These are phyloP conservation scores for Arge pagana DNA, from an alignment of 2,888 invertebrate species.

Conservation along the genomic window DNA sequence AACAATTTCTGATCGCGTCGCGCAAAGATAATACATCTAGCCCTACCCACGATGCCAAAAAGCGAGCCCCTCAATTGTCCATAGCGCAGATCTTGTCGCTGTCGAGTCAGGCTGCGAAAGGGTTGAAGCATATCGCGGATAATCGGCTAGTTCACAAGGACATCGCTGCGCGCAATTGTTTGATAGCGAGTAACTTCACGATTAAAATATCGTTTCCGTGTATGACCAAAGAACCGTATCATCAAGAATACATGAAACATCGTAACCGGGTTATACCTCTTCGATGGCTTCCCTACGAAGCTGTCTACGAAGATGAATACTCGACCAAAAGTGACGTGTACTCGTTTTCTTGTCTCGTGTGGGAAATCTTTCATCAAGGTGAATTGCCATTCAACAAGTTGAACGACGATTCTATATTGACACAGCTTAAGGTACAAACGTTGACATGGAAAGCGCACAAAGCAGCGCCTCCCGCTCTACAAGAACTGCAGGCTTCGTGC, in stretches of 20 bases:
- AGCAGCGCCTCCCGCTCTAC: conserved; percentile 67
- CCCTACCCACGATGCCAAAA: conserved; percentile 48
- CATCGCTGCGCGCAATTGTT: conserved; percentile 88
- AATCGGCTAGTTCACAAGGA: conserved; percentile 86
- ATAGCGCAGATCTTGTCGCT: conserved; percentile 70
- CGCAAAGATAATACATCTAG: conserved; percentile 40
- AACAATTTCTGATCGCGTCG: conserved; percentile 79
- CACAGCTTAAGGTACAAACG: conserved; percentile 67
- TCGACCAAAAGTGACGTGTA: conserved; percentile 94
- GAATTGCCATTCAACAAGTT: conserved; percentile 76
- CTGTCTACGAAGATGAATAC: conserved; percentile 86
- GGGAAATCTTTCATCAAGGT: conserved; percentile 86
- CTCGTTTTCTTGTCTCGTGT: conserved; percentile 85
- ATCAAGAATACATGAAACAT: conserved; percentile 86
- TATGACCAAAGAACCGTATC: conserved; percentile 82
- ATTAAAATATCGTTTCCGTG: conserved; percentile 84
- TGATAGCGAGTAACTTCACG: conserved; percentile 79
- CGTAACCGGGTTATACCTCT: conserved; percentile 84
- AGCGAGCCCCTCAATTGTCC: conserved; percentile 67
- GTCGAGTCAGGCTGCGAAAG: conserved; percentile 78
- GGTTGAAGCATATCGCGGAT: conserved; percentile 78
- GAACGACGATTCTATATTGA: conserved; percentile 75
- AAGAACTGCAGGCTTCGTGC: conserved; percentile 66
- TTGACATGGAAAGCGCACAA: conserved; percentile 73
- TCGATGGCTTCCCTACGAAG: conserved; percentile 90